Base-by-base conservation (phyloP, 2,797 vertebrate species). In the Picus viridis region DNA sequence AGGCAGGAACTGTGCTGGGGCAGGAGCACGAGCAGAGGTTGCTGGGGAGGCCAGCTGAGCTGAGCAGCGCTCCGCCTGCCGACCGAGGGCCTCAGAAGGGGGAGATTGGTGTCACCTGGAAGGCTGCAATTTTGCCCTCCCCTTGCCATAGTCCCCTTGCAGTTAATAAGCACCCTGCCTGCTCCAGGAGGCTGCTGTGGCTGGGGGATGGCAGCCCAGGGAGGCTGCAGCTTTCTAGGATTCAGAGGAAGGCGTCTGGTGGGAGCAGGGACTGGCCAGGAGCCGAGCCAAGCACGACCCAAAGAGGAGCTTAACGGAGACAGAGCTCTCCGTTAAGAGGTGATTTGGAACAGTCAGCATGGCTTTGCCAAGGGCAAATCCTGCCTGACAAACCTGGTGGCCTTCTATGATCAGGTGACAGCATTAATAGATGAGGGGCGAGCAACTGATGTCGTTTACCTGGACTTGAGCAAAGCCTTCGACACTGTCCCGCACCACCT, bases 121-220 rank as follows among this genome's bases (percentile, higher is more conserved):
- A 89, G 86, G 90, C 85, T 96, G 9, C 94, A 93, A 94, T 96
- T 96, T 93, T 43, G 32, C 81, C 64, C 57, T 93, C 76, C 90
- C 79, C 0, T 88, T 81, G 92, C 57, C 2, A 89, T 88, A 86
- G 78, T 91, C 43, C 80, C 82, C 84, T n/a, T 78, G 90, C 88
- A 93, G 87, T 67, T 95, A 95, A 96, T 93, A 41, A 94, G 94
- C 90, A 96, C 93, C 61, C 93, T 96, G 94, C 58, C 62, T 67
- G 7, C 81, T 71, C 92, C 9, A 49, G 91, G 81, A 95, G 92
- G 75, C 93, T 82, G 7, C 75, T 77, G 90, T 61, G 93, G 96
- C 92, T 54, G 75, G 58, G 73, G 67, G 83, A 57, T 65, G 92
- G 36, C 83, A 90, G 83, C 76, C 87, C 93, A 64, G 87, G n/a